Percentiles rank a stretch among this genome's conserved stretches.
phyloP scores from a whole-genome alignment of 2,797 vertebrate genomes.

The Lindbergichthys nudifrons region DNA sequence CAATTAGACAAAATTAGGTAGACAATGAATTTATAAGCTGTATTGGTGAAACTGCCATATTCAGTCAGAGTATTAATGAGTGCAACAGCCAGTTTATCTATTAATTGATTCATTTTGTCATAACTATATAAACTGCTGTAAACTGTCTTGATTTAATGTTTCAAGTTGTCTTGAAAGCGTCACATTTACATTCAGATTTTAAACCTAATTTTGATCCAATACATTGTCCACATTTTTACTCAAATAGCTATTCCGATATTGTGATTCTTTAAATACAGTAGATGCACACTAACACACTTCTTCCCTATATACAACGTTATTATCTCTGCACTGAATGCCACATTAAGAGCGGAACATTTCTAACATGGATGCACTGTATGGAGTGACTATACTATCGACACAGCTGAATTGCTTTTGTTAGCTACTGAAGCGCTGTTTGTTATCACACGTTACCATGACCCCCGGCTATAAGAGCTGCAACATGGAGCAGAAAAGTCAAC shows the following conservation, averaged over 20 bases:
- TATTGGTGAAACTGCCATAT: constrained; percentile 40
- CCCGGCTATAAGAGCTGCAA: constrained; percentile 25
- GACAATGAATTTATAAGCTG: constrained; percentile 28
- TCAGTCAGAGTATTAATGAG: constrained; percentile 13
- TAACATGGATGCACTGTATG: neutral
- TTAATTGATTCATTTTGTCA: constrained; percentile 28
- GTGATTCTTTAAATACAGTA: neutral
- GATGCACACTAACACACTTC: constrained; percentile 7
- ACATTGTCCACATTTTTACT: neutral
- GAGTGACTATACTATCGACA: neutral
- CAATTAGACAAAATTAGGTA: constrained; percentile 25
- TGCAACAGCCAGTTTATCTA: constrained; percentile 11
- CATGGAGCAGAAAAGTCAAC: constrained; percentile 35
- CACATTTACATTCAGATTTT: neutral
- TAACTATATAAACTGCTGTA: constrained; percentile 12
- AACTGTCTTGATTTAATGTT: constrained; percentile 4
- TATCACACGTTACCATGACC: constrained; percentile 35
- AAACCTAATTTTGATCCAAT: neutral
- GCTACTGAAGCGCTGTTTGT: constrained; percentile 22
- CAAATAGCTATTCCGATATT: neutral
- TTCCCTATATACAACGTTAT: constrained; percentile 10
- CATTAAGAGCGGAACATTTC: constrained; percentile 15
- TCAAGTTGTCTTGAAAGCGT: neutral
- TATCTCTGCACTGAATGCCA: constrained; percentile 25
- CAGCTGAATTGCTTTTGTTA: constrained; percentile 23